phyloP scores from a whole-genome alignment of 2,797 vertebrate species.

The Adrianichthys oophorus region DNA sequence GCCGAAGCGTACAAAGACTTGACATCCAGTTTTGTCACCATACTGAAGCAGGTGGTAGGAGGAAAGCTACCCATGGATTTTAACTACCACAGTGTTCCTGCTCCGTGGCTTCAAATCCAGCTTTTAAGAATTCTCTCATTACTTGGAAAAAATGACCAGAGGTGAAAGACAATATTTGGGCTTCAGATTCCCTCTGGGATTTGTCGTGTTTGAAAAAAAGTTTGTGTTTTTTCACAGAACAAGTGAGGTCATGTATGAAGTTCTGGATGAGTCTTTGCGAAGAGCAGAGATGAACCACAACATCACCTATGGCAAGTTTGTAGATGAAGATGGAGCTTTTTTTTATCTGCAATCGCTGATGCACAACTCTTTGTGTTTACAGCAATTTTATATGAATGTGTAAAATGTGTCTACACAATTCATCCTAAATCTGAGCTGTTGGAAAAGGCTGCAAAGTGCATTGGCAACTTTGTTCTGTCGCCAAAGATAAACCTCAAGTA shows the following conservation, averaged over 20 bases:
- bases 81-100: constrained; percentile 95
- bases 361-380: constrained; percentile 30
- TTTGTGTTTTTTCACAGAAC: constrained; percentile 74
- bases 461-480: constrained; percentile 96
- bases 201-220: neutral
- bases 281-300: constrained; percentile 99
- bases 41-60: constrained; percentile 94
- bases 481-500: constrained; percentile 98
- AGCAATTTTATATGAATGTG: constrained; percentile 98
- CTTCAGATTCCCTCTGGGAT: neutral
- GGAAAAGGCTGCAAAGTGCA: constrained; percentile 96
- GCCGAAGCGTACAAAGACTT: constrained; percentile 89
- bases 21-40: constrained; percentile 89
- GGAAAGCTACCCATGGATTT: constrained; percentile 95
- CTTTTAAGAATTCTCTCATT: constrained; percentile 91
- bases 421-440: constrained; percentile 90
- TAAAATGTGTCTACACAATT: constrained; percentile 94
- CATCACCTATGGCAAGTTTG: constrained; percentile 90
- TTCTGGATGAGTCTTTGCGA: constrained; percentile 93
- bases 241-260: constrained; percentile 94
- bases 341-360: neutral
- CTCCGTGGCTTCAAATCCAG: constrained; percentile 97
- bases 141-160: constrained; percentile 91
- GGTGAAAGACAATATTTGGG: constrained; percentile 61
- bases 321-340: neutral